phyloP scores from a whole-genome alignment of 2,113 vertebrate genomes.

The Amia ocellicauda region DNA sequence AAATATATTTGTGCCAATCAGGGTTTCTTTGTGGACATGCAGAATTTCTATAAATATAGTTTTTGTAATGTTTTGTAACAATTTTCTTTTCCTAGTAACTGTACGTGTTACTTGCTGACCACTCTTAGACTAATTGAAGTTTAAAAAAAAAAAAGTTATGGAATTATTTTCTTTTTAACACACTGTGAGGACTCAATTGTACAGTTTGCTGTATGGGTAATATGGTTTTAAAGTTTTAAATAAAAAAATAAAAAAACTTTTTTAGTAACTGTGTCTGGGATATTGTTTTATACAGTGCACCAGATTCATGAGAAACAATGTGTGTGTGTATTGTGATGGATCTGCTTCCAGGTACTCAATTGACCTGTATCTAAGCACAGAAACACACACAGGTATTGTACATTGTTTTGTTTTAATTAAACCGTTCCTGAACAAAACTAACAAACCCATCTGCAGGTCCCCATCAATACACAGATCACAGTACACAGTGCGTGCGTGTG shows the following conservation, averaged over 20 bases:
- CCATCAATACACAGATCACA: no score
- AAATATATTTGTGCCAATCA: constrained; percentile 66
- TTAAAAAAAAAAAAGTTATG: constrained; percentile 64
- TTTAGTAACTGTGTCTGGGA: constrained; percentile 26
- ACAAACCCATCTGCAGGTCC: no score
- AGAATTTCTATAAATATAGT: constrained; percentile 99
- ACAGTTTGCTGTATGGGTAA: constrained; percentile 99
- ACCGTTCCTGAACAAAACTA: no score
- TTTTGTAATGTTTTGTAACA: constrained; percentile 98
- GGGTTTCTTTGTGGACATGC: constrained; percentile 90
- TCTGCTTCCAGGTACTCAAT: no score
- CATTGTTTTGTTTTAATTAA: no score
- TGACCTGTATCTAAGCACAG: no score
- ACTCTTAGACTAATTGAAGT: constrained; percentile 81
- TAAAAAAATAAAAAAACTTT: constrained; percentile 70
- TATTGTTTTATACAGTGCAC: neutral
- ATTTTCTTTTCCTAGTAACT: constrained; percentile 95
- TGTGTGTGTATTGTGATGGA: neutral
- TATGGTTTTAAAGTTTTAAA: constrained; percentile 97
- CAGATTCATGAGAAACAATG: neutral
- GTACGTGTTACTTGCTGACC: constrained; percentile 85
- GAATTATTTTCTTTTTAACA: constrained; percentile 95
- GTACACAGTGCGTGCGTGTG: no score
- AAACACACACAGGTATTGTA: neutral
- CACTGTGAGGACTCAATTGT: constrained; percentile 99